These are phyloP conservation scores for Pollenia labialis DNA, from an alignment of 2,888 invertebrate genomes.

Conservation along the genomic window DNA sequence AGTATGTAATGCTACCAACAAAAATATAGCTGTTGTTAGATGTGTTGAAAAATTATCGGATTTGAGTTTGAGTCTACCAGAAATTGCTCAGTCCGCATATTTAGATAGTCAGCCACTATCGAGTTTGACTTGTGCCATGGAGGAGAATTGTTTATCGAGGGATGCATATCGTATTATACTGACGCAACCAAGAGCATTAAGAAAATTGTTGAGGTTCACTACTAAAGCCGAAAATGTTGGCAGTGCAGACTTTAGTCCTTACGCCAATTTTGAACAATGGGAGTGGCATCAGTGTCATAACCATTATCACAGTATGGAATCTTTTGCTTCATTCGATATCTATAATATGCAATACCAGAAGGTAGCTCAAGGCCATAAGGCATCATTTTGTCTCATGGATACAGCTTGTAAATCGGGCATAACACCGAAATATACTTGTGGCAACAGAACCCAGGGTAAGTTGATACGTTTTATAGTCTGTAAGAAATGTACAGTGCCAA, in stretches of 20 bases:
- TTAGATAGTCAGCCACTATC: slow-evolving; percentile 78
- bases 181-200: slow-evolving; percentile 76
- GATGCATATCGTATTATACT: slow-evolving; percentile 79
- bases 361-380: slow-evolving; percentile 80
- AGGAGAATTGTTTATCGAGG: slow-evolving; percentile 79
- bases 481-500: too few relatives aligned
- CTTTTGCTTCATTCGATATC: slow-evolving; percentile 80
- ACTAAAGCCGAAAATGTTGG: slow-evolving; percentile 80
- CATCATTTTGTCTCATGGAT: slow-evolving; percentile 81
- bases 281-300: slow-evolving; percentile 80
- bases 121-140: slow-evolving; percentile 79
- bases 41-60: slow-evolving; percentile 78
- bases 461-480: neutral
- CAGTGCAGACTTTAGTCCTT: slow-evolving; percentile 79
- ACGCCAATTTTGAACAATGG: slow-evolving; percentile 81
- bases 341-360: slow-evolving; percentile 77
- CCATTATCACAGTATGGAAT: slow-evolving; percentile 81
- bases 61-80: slow-evolving; percentile 77
- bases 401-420: slow-evolving; percentile 77
- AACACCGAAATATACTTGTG: slow-evolving; percentile 76
- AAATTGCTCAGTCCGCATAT: slow-evolving; percentile 76
- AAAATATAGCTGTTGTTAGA: slow-evolving; percentile 78
- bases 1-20: slow-evolving; percentile 75
- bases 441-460: slow-evolving; percentile 79
- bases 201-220: slow-evolving; percentile 79